Percentiles rank a stretch among this genome's conserved stretches.
Evolutionary conservation across 2,888 invertebrate genomes (phyloP).

Genomic region (Pomacea canaliculata): DNA sequence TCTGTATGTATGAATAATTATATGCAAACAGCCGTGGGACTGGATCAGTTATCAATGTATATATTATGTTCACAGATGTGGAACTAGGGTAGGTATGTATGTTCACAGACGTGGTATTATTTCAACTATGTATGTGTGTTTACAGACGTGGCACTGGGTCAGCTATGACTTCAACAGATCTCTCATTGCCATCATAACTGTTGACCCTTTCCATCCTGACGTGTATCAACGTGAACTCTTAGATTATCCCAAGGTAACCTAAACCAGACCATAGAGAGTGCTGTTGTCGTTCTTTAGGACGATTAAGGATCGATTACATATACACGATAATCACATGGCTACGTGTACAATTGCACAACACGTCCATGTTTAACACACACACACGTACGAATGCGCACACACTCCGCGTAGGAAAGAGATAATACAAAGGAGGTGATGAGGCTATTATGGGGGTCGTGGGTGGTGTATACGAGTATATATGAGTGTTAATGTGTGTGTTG

Average conservation of each 20-base stretch:
- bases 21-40: too few relatives aligned
- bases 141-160: conserved; percentile 20
- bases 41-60: not conserved
- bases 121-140: not conserved
- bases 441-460: too few relatives aligned
- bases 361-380: not conserved
- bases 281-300: too few relatives aligned
- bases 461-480: too few relatives aligned
- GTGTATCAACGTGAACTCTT: conserved; percentile 16
- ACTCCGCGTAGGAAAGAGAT: too few relatives aligned
- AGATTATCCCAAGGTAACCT: conserved; percentile 5
- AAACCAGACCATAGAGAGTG: too few relatives aligned
- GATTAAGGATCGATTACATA: too few relatives aligned
- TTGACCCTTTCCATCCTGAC: conserved; percentile 13
- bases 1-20: not conserved
- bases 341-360: too few relatives aligned
- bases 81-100: not conserved
- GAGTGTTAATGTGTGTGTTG: too few relatives aligned
- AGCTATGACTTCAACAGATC: conserved; percentile 16
- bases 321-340: too few relatives aligned
- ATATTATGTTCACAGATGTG: not conserved
- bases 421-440: too few relatives aligned
- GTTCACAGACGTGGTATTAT: too few relatives aligned
- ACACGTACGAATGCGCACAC: not conserved
- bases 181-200: conserved; percentile 16